Evolutionary conservation across 2,113 vertebrate species (phyloP), one percentile per base, ranked within the genome.

Genomic region (Zapus hudsonius): DNA sequence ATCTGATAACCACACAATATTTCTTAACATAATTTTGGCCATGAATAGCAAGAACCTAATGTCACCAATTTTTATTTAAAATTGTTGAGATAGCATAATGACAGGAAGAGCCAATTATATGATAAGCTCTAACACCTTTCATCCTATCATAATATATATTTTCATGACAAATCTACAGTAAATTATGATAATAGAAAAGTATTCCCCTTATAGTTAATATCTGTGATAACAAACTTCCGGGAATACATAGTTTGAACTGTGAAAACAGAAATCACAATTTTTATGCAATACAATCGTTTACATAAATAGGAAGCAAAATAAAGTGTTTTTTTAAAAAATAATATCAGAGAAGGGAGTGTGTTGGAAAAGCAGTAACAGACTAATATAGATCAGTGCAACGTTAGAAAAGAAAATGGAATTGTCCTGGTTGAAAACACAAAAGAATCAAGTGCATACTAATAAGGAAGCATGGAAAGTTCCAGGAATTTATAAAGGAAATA

Each of bases 231-330:
- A 44, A 91, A 89, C 33, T 57, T 15, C 9, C 84, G 9, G 17
- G 59, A 92, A 87, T 72, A 57, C 16, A 85, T 38, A 1, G 70
- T 84, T 89, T 92, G 11, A 16, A 72, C 70, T 66, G 33, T 69
- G 6, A 94, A 84, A 76, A 57, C 19, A 70, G 25, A 92, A 84
- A 89, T 38, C 13, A 63, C 57, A 64, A 42, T 76, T 87, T 74
- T 94, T 89, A 92, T 6, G 61, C 19, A 92, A 63, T 93, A 92
- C 20, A 93, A 42, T 57, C 5, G 22, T 66, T 82, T n/a, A 52
- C 2, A 75, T 72, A 66, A 90, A 67, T 7, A 90, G 66, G 27
- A 83, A 94, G 67, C 19, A 11, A 94, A 87, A 76, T 63, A 61
- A 40, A 69, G 13, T 87, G 3, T 89, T 89, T 81, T 83, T 76